Conservation (phyloP, 2,113 vertebrate species). For the Pseudolaguvia tuberculata region DNA sequence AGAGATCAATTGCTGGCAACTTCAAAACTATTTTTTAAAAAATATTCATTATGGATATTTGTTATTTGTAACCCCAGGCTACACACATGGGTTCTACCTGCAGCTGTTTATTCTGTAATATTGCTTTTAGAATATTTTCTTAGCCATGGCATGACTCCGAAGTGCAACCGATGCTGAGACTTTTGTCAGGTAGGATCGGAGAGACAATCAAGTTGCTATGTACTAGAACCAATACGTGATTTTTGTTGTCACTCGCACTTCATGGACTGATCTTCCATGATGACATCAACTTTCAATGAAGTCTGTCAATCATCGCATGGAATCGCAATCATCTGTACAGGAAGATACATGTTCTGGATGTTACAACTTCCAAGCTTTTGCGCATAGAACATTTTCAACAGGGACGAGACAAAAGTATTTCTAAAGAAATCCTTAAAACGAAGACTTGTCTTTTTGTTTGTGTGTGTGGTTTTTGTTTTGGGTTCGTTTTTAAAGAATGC, state of each 20-base stretch:
- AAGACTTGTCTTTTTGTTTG: conserved; percentile 15
- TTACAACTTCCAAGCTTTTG: conserved; percentile 11
- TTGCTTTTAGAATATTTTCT: background rate
- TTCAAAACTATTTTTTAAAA: conserved; percentile 16
- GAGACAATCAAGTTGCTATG: conserved; percentile 27
- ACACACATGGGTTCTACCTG: conserved; percentile 13
- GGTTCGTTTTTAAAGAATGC: conserved; percentile 58
- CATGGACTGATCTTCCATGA: conserved; percentile 24
- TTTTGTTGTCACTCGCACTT: conserved; percentile 6
- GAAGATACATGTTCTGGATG: conserved; percentile 27
- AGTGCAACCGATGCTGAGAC: conserved; percentile 25
- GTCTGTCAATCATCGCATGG: conserved; percentile 18
- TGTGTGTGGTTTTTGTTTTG: too few species aligned
- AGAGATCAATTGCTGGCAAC: background rate
- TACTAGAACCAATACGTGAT: conserved; percentile 14
- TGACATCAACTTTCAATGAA: conserved; percentile 2
- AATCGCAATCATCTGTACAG: conserved; percentile 27
- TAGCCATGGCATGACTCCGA: conserved; percentile 50
- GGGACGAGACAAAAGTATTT: conserved; percentile 9
- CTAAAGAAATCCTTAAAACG: conserved; percentile 3
- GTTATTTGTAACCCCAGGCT: conserved; percentile 20
- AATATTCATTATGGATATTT: conserved; percentile 53
- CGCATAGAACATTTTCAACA: background rate
- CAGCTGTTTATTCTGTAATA: background rate
- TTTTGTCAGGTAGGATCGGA: conserved; percentile 10